Evolutionary conservation across 2,113 vertebrate genomes (phyloP).

Genomic region (Meriones unguiculatus): DNA sequence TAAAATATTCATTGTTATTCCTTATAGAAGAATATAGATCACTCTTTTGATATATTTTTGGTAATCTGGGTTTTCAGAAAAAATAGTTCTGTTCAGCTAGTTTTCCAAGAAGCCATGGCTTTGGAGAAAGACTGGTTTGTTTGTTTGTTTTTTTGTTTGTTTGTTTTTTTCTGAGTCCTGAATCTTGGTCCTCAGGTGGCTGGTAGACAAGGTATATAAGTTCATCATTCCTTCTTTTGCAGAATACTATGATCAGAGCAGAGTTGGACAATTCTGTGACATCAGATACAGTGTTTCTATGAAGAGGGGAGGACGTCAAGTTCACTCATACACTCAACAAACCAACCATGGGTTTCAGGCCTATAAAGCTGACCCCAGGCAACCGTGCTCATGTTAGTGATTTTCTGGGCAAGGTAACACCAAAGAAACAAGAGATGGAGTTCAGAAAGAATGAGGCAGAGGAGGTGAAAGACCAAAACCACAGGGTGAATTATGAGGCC

Average conservation of each 20-base stretch:
- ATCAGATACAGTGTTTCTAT: neutral
- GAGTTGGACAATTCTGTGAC: rapidly evolving
- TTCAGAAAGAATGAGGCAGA: neutral
- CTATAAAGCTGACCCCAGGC: neutral
- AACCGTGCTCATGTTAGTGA: neutral
- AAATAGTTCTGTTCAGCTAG: neutral
- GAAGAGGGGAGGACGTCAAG: neutral
- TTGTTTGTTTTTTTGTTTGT: too few relatives aligned
- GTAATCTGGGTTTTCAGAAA: neutral
- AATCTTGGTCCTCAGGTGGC: neutral
- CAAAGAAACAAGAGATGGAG: neutral
- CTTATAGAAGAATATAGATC: neutral
- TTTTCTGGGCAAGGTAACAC: neutral
- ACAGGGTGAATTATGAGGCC: neutral
- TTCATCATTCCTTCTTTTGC: neutral
- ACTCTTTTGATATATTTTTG: neutral
- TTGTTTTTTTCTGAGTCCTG: neutral
- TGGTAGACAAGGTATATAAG: too few relatives aligned
- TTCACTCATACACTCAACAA: neutral
- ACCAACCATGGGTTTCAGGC: neutral
- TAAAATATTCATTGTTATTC: neutral
- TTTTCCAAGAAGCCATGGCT: neutral
- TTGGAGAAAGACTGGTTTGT: neutral
- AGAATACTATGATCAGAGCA: neutral
- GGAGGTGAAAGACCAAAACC: neutral